Percentiles rank a stretch among this genome's conserved stretches.
phyloP scores from a whole-genome alignment of 1,140 invertebrate genomes.

The Drosophila kohkoa region DNA sequence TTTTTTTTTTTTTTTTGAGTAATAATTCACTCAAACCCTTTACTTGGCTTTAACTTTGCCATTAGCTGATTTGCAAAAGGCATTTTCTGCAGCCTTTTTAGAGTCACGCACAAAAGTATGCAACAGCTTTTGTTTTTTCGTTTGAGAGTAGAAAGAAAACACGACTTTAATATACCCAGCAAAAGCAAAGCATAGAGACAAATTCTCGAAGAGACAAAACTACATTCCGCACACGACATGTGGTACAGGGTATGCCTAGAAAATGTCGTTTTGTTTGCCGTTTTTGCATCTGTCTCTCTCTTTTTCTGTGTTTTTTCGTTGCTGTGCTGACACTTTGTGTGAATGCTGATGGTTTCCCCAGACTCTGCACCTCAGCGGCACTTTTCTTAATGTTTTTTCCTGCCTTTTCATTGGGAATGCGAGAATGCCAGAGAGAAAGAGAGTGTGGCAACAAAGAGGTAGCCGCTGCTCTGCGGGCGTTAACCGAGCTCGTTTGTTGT shows the following conservation, averaged over 20 bases:
- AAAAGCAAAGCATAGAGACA: neutral
- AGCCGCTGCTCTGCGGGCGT: slow-evolving; percentile 71
- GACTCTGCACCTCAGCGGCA: neutral
- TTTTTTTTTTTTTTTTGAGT: neutral
- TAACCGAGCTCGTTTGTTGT: slow-evolving; percentile 73
- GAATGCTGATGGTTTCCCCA: slow-evolving; percentile 13
- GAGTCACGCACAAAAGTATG: slow-evolving; percentile 37
- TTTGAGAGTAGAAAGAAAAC: neutral
- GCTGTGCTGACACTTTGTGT: slow-evolving; percentile 28
- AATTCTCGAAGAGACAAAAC: neutral
- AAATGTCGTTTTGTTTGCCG: slow-evolving; percentile 16
- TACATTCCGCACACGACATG: neutral
- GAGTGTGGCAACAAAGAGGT: slow-evolving; percentile 14
- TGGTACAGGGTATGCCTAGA: neutral
- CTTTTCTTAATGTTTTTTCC: slow-evolving; percentile 36
- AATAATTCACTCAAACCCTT: neutral
- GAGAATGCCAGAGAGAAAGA: neutral
- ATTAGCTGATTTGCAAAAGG: slow-evolving; percentile 10
- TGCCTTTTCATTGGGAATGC: slow-evolving; percentile 12
- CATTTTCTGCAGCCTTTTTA: slow-evolving; percentile 17
- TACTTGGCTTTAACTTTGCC: neutral
- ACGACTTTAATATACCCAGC: slow-evolving; percentile 7
- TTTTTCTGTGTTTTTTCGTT: neutral
- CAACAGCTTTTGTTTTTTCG: slow-evolving; percentile 61
- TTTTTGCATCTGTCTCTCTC: neutral